Evolutionary conservation across 1,140 invertebrate species (phyloP).

Genomic region (Drosophila hydei): DNA sequence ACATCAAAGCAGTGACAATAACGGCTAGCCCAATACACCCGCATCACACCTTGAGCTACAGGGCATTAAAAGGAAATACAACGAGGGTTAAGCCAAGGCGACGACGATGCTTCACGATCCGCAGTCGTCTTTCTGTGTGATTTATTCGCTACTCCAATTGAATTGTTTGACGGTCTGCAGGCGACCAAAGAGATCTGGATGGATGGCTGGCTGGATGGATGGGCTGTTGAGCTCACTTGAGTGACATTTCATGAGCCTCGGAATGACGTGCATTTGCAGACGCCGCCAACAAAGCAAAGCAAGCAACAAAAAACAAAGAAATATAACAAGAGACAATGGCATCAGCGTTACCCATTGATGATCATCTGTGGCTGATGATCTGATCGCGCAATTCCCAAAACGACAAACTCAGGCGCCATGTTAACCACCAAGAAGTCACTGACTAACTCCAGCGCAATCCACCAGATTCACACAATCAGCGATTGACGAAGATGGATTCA

Average conservation of each 20-base stretch:
- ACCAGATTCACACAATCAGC: constrained; percentile 22
- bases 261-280: constrained; percentile 72
- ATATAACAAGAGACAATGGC: constrained; percentile 36
- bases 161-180: constrained; percentile 67
- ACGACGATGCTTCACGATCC: constrained; percentile 37
- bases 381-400: constrained; percentile 74
- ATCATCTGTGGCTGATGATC: constrained; percentile 74
- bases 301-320: constrained; percentile 30
- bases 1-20: no score
- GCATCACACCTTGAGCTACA: not conserved
- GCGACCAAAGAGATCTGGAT: constrained; percentile 13
- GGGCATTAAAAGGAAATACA: constrained; percentile 21
- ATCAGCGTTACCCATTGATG: constrained; percentile 59
- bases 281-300: constrained; percentile 42
- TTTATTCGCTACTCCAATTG: constrained; percentile 82
- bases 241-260: constrained; percentile 75
- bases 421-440: constrained; percentile 77
- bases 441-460: constrained; percentile 47
- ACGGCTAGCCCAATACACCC: constrained; percentile 3
- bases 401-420: constrained; percentile 82
- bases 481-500: constrained; percentile 74
- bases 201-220: constrained; percentile 26
- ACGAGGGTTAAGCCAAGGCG: constrained; percentile 17
- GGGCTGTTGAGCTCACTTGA: constrained; percentile 48
- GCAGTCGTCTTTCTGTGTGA: constrained; percentile 62